A percentile compares a stretch with the other conserved stretches of the same genome.
Conservation (phyloP, 2,888 invertebrate species). For the Sceliomorpha sp. region DNA sequence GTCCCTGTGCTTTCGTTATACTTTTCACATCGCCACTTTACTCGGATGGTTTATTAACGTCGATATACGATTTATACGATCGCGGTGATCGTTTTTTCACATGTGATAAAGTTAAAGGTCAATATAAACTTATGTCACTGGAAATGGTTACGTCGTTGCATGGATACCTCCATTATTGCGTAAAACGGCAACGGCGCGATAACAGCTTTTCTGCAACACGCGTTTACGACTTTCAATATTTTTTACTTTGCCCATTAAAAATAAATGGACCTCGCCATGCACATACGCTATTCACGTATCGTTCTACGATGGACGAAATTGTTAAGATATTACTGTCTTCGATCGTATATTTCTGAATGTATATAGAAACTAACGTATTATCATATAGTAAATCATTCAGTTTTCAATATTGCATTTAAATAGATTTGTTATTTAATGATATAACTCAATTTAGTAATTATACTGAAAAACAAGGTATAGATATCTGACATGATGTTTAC, state of each 20-base stretch:
- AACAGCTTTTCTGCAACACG: slow-evolving; percentile 25
- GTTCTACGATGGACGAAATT: slow-evolving; percentile 17
- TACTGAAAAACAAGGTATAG: no score
- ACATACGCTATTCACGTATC: slow-evolving; percentile 17
- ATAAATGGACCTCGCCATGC: slow-evolving; percentile 30
- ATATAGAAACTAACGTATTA: no score
- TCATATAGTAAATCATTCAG: no score
- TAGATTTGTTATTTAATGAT: no score
- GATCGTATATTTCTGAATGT: no score
- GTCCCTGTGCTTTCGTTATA: no score
- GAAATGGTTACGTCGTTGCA: slow-evolving; percentile 21
- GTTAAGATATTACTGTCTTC: slow-evolving; percentile 32
- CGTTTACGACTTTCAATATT: slow-evolving; percentile 42
- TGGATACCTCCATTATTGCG: slow-evolving; percentile 28
- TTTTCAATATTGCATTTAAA: no score
- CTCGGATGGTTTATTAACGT: slow-evolving; percentile 7
- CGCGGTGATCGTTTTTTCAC: slow-evolving; percentile 12
- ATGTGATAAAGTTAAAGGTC: slow-evolving; percentile 28
- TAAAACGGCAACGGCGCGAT: slow-evolving; percentile 34
- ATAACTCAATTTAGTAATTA: no score
- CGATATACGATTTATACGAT: slow-evolving; percentile 24
- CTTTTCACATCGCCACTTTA: no score
- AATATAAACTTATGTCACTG: slow-evolving; percentile 37
- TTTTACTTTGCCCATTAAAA: slow-evolving; percentile 42
- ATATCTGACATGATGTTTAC: no score